phyloP scores from a whole-genome alignment of 2,797 vertebrate species.

The Pitangus sulphuratus region DNA sequence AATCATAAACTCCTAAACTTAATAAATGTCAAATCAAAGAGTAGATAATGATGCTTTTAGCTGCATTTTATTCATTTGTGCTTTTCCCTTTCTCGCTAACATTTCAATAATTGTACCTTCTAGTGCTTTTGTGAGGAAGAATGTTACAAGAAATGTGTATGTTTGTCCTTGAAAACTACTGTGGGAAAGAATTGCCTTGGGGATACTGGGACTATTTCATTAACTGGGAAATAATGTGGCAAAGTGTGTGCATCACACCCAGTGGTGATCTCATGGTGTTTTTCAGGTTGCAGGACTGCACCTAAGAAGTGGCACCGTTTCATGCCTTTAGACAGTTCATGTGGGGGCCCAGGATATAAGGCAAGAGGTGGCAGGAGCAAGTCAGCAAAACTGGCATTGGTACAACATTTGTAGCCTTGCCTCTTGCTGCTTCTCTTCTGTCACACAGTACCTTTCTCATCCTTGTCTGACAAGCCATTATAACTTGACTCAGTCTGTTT shows the following conservation, averaged over 20 bases:
- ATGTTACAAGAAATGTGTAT: not conserved
- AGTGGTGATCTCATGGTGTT: not conserved
- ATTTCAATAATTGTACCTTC: not conserved
- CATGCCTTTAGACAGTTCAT: too few relatives aligned
- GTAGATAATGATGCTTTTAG: not conserved
- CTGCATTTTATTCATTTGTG: not conserved
- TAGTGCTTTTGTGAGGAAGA: not conserved
- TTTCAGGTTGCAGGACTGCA: not conserved
- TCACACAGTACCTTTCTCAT: not conserved
- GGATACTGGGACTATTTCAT: not conserved
- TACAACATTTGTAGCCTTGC: not conserved
- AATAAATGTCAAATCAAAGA: not conserved
- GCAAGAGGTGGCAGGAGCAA: not conserved
- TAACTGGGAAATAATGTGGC: not conserved
- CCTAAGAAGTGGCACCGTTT: accelerated
- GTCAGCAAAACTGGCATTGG: not conserved
- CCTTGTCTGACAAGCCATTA: not conserved
- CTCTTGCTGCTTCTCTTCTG: not conserved
- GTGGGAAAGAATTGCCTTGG: not conserved
- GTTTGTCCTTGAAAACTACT: not conserved
- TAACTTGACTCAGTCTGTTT: not conserved
- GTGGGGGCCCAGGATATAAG: not conserved
- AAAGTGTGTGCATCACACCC: not conserved
- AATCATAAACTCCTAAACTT: not conserved
- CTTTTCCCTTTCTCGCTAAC: not conserved